phyloP scores from a whole-genome alignment of 2,888 invertebrate genomes.

The Agrochola circellaris region DNA sequence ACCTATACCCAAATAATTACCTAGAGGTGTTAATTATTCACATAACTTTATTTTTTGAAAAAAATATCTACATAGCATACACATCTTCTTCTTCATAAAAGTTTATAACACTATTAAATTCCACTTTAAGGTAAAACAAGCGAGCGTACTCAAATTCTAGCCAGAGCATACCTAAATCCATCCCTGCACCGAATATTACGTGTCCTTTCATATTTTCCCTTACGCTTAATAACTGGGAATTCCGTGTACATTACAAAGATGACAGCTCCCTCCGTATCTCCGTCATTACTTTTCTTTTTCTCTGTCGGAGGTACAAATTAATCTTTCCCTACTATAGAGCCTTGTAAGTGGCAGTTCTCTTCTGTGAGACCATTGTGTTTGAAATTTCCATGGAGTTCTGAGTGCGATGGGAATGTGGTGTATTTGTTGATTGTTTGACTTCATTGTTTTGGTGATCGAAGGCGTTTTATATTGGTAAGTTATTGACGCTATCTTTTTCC shows the following conservation, averaged over 20 bases:
- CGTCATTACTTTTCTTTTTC: conserved; percentile 75
- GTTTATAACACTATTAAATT: neutral
- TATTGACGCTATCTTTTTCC: neutral
- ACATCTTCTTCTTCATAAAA: neutral
- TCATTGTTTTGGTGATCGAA: conserved; percentile 32
- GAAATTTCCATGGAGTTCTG: conserved; percentile 54
- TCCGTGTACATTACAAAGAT: conserved; percentile 77
- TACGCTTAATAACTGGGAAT: conserved; percentile 74
- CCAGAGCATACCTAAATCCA: conserved; percentile 34
- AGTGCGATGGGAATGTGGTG: conserved; percentile 34
- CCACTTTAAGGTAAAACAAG: neutral
- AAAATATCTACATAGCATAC: neutral
- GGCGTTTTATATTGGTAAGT: conserved; percentile 5
- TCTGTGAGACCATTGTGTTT: conserved; percentile 67
- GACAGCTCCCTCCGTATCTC: conserved; percentile 70
- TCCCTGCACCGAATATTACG: conserved; percentile 60
- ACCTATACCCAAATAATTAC: neutral
- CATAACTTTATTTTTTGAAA: neutral
- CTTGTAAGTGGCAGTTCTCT: conserved; percentile 77
- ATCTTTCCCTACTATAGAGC: conserved; percentile 80
- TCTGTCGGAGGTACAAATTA: conserved; percentile 79
- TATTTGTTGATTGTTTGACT: conserved; percentile 46
- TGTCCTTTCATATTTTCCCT: conserved; percentile 63
- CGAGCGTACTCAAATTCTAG: neutral
- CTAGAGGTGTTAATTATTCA: neutral